Percentiles rank a stretch among this genome's conserved stretches.
Conservation (phyloP, 2,113 vertebrate genomes). For the Eolophus roseicapilla region DNA sequence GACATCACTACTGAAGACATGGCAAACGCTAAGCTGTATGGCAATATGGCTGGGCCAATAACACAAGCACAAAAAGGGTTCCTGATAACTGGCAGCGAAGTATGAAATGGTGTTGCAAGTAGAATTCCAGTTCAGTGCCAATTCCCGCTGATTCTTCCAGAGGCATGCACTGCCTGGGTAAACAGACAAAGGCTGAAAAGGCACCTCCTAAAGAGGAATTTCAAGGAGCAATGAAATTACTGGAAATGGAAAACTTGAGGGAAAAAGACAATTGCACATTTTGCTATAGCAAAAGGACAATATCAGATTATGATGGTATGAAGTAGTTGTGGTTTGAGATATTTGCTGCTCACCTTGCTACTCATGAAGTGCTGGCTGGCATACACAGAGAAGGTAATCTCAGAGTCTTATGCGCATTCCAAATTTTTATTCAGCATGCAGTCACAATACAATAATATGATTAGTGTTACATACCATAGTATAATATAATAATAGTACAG, state of each 20-base stretch:
- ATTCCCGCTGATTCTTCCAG: not conserved
- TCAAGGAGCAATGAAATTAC: not conserved
- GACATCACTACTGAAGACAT: not conserved
- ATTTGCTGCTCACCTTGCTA: not conserved
- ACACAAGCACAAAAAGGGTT: not conserved
- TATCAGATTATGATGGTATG: not conserved
- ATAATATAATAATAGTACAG: not conserved
- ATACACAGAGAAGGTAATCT: not conserved
- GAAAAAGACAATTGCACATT: not conserved
- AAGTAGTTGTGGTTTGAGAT: not conserved
- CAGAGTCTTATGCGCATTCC: not conserved
- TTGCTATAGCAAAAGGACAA: not conserved
- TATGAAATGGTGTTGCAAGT: not conserved
- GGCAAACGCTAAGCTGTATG: not conserved
- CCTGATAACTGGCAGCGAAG: not conserved
- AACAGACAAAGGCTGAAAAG: not conserved
- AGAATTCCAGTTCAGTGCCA: not conserved
- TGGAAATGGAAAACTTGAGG: not conserved
- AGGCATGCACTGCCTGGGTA: not conserved
- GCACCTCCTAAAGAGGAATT: not conserved
- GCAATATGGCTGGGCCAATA: not conserved
- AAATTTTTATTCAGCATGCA: not conserved
- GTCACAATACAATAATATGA: not conserved
- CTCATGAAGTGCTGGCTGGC: not conserved
- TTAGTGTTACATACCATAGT: not conserved